Conservation (phyloP, 2,888 invertebrate genomes). For the Ceriagrion tenellum region DNA sequence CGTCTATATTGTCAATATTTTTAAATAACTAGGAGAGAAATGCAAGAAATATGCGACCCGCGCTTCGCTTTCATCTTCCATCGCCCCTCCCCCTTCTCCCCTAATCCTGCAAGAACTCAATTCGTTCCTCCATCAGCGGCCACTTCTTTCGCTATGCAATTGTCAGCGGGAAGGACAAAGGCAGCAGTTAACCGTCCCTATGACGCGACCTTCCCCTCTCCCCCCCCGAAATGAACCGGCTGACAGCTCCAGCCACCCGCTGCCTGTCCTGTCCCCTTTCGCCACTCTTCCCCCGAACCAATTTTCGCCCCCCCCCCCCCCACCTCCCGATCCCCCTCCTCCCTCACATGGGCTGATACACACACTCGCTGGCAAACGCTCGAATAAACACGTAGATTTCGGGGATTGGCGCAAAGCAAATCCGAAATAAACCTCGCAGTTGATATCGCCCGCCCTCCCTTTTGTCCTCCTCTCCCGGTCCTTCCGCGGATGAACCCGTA, state of each 20-base stretch:
- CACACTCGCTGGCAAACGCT: neutral
- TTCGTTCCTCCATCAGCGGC: neutral
- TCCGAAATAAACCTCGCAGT: slow-evolving; percentile 66
- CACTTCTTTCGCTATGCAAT: neutral
- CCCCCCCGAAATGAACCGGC: neutral
- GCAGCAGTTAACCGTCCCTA: neutral
- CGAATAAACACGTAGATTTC: slow-evolving; percentile 60
- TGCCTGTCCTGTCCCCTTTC: neutral
- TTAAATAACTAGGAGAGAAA: too few species aligned
- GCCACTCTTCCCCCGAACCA: neutral
- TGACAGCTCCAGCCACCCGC: slow-evolving; percentile 34
- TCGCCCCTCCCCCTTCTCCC: neutral
- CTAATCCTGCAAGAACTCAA: neutral
- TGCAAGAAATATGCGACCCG: too few species aligned
- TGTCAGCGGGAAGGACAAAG: slow-evolving; percentile 20
- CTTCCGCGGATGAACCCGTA: neutral
- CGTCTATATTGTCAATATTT: too few species aligned
- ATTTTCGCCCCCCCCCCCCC: neutral
- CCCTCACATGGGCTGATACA: neutral
- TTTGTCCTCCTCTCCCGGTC: neutral
- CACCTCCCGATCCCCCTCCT: neutral
- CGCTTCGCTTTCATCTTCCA: too few species aligned
- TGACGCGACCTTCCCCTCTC: neutral
- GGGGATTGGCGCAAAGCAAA: slow-evolving; percentile 58
- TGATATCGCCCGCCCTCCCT: slow-evolving; percentile 45